A percentile compares a stretch with the other conserved stretches of the same genome.
Evolutionary conservation across 1,140 invertebrate species (phyloP).

Genomic region (Bilobella aurantiaca): DNA sequence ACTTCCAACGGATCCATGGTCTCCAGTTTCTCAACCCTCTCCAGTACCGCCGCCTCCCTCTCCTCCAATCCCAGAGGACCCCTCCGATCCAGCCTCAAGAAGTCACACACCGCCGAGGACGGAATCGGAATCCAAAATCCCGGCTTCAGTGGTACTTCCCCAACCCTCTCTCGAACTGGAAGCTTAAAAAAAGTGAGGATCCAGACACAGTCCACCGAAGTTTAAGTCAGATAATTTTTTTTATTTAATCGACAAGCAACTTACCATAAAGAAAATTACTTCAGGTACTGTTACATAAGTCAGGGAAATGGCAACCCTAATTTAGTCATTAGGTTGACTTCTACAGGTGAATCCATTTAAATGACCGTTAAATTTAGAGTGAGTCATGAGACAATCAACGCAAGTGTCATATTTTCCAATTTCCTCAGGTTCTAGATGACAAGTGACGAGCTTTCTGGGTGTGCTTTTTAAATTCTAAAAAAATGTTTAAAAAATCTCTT

Average conservation of each 20-base stretch:
- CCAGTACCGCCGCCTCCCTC: conserved; percentile 31
- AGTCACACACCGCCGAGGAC: conserved; percentile 47
- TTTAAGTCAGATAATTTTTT: conserved; percentile 38
- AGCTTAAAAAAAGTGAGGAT: conserved; percentile 75
- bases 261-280: too few relatives aligned
- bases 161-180: conserved; percentile 64
- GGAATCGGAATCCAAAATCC: conserved; percentile 73
- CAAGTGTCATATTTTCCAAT: not conserved
- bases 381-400: not conserved
- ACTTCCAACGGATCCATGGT: conserved; percentile 19
- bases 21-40: conserved; percentile 3
- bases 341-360: not conserved
- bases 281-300: too few relatives aligned
- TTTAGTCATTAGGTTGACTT: not conserved
- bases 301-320: not conserved
- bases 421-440: too few relatives aligned
- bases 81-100: conserved; percentile 67
- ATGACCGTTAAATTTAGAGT: not conserved
- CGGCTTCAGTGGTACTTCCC: conserved; percentile 65
- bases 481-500: too few relatives aligned
- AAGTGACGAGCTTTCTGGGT: not conserved
- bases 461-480: conserved; percentile 1
- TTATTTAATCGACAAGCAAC: not conserved
- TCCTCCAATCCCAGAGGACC: conserved; percentile 55
- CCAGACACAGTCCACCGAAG: conserved; percentile 75